Base-by-base conservation (phyloP, 30 jellyfish, hydroid and myxozoan genomes). In the Aurelia aurita region DNA sequence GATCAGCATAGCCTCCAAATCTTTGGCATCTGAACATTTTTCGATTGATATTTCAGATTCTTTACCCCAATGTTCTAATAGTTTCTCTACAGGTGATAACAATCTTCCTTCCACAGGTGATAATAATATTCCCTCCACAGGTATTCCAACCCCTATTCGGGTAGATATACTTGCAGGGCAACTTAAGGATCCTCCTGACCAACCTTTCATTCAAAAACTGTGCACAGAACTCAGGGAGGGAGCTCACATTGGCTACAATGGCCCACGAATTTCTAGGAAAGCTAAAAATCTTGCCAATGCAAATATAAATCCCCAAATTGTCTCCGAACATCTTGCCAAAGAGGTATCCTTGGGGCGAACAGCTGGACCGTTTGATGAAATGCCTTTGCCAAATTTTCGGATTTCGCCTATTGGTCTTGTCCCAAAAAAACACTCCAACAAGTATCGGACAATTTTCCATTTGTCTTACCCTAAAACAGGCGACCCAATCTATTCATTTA, bases 191-290 rank as follows among this genome's bases (percentile, higher is more conserved):
- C 75, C n/a, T 13, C 75, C 75, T 7, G 29, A 63, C 49, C 39
- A 63, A 63, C 43, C 22, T 22, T 63, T 63, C 16, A 15, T 63
- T 22, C n/a, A 25, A 29, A 63, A 63, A 29, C 75, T 63, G 12
- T 63, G 75, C 49, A 22, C 67, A 55, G 67, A 55, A 55, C 67
- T 55, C 6, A 55, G 28, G 67, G 67, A 55, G 28, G 67, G 28
- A 55, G 67, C 25, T 55, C 67, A 13, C 15, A 20, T 2, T 8
- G 59, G 59, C 10, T 47, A 47, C 4, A 20, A 55, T n/a, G n/a
- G n/a, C n/a, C n/a, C n/a, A n/a, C n/a, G n/a, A n/a, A n/a, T n/a
- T n/a, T n/a, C n/a, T n/a, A n/a, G n/a, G n/a, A n/a, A n/a, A n/a
- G n/a, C n/a, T n/a, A n/a, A n/a, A n/a, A n/a, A n/a, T n/a, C n/a